A percentile compares a stretch with the other conserved stretches of the same genome.
These are phyloP conservation scores for Darevskia nairensis DNA, from an alignment of 2,797 vertebrate species.

Conservation along the genomic window DNA sequence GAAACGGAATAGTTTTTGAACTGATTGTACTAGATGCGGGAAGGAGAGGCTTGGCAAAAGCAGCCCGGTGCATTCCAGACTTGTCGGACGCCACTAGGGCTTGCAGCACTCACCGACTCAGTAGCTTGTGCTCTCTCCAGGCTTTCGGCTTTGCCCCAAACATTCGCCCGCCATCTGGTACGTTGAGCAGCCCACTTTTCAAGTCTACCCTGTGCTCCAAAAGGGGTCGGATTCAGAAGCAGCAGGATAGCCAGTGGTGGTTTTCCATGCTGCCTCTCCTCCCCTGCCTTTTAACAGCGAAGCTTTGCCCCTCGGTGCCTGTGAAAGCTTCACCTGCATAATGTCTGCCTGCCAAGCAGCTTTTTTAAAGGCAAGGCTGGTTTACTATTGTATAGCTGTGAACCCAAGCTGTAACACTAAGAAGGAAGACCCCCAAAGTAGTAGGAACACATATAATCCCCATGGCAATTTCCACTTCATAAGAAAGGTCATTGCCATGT, in stretches of 20 bases:
- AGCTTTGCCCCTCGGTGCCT: neutral
- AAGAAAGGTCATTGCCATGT: neutral
- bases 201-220: neutral
- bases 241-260: neutral
- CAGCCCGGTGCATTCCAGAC: neutral
- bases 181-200: too few species aligned
- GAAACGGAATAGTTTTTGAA: neutral
- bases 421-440: neutral
- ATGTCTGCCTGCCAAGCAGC: neutral
- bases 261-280: neutral
- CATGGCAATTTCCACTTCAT: neutral
- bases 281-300: neutral
- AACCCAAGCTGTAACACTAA: neutral
- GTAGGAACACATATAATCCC: neutral
- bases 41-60: neutral
- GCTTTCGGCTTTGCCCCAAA: neutral
- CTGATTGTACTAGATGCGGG: neutral
- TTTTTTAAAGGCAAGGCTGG: neutral
- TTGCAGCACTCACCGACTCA: neutral
- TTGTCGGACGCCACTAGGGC: neutral
- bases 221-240: neutral
- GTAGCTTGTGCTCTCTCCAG: neutral
- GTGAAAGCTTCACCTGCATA: neutral
- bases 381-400: neutral
- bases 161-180: neutral